These are phyloP conservation scores for Homarus gammarus DNA, from an alignment of 2,888 invertebrate species.

Conservation along the genomic window DNA sequence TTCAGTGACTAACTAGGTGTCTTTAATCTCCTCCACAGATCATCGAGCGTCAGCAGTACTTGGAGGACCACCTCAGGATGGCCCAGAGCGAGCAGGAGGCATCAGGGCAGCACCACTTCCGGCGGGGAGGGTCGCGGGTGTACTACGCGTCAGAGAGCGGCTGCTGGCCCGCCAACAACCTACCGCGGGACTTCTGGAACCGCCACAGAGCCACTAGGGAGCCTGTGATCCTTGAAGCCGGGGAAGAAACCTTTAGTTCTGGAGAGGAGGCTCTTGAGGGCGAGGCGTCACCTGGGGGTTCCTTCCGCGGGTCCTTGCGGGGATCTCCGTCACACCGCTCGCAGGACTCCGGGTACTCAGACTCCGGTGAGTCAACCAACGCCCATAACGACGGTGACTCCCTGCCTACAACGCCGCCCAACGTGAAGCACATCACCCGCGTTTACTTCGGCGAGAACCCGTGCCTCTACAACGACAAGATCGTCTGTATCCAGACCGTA, in stretches of 20 bases:
- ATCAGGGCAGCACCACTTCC: slow-evolving; percentile 40
- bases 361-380: slow-evolving; percentile 75
- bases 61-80: slow-evolving; percentile 3
- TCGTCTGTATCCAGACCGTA: slow-evolving; percentile 40
- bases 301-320: slow-evolving; percentile 54
- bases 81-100: slow-evolving; percentile 18
- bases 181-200: slow-evolving; percentile 49
- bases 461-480: slow-evolving; percentile 61
- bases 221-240: slow-evolving; percentile 23
- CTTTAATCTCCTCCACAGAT: neutral
- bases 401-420: slow-evolving; percentile 43
- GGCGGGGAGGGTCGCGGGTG: slow-evolving; percentile 63
- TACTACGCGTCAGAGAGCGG: slow-evolving; percentile 68
- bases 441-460: slow-evolving; percentile 68
- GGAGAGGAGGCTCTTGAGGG: slow-evolving; percentile 62
- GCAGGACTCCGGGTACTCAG: slow-evolving; percentile 76
- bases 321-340: slow-evolving; percentile 73
- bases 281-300: slow-evolving; percentile 61
- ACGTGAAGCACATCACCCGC: slow-evolving; percentile 73
- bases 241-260: slow-evolving; percentile 64
- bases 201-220: slow-evolving; percentile 21
- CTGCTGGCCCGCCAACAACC: slow-evolving; percentile 59
- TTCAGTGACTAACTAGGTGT: neutral
- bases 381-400: slow-evolving; percentile 70
- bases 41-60: neutral